Conservation (phyloP, 2,888 invertebrate genomes). For the Calameuta idolon region DNA sequence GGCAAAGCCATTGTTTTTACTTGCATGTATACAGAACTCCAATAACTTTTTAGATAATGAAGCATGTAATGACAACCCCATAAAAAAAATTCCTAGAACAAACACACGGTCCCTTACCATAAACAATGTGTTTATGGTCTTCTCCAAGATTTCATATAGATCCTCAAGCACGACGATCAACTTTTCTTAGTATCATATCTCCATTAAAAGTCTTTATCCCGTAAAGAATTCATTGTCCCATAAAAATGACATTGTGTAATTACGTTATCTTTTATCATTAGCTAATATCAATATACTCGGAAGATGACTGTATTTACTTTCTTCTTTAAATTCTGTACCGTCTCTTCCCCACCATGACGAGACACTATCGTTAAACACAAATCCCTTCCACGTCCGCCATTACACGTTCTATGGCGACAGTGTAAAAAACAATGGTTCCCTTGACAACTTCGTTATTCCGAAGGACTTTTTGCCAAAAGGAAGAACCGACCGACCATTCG, state of each 20-base stretch:
- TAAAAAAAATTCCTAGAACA: neutral
- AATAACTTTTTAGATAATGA: neutral
- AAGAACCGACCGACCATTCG: neutral
- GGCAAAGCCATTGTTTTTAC: neutral
- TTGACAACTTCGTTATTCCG: neutral
- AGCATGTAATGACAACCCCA: neutral
- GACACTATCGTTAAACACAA: neutral
- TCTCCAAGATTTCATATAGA: neutral
- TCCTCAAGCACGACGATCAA: neutral
- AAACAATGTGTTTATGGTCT: neutral
- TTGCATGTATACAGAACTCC: neutral
- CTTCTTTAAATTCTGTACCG: no score
- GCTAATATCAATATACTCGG: neutral
- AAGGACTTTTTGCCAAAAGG: neutral
- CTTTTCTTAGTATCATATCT: neutral
- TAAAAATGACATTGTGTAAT: neutral
- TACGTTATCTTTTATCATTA: neutral
- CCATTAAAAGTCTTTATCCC: neutral
- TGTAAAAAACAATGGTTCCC: neutral
- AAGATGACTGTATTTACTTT: neutral
- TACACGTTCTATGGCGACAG: neutral
- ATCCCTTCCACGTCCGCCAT: neutral
- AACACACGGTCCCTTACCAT: neutral
- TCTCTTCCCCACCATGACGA: neutral
- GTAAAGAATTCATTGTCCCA: neutral